These are phyloP conservation scores for Heliornis fulica DNA, from an alignment of 2,113 vertebrate genomes.

Conservation along the genomic window DNA sequence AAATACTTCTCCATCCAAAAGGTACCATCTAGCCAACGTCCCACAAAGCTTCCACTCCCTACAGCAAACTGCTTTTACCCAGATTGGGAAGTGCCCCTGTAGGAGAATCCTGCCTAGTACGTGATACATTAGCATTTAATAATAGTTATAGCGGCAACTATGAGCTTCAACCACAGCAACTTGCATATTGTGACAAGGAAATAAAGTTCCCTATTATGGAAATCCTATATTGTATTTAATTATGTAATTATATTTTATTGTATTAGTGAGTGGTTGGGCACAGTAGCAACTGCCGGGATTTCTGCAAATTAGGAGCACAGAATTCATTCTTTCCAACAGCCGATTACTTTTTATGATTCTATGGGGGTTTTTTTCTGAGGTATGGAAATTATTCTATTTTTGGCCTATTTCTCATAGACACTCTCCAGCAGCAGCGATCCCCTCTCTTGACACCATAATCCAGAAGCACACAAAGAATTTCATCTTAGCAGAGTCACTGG, in stretches of 20 bases:
- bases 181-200: conserved; percentile 54
- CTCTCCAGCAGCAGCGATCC: conserved; percentile 3
- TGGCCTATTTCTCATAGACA: conserved; percentile 19
- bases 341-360: conserved; percentile 63
- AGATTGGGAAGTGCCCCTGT: background rate
- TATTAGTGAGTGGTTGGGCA: conserved; percentile 55
- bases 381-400: conserved; percentile 51
- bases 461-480: background rate
- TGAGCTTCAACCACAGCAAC: conserved; percentile 40
- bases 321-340: conserved; percentile 47
- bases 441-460: background rate
- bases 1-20: background rate
- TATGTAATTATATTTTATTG: conserved; percentile 74
- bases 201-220: conserved; percentile 69
- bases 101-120: background rate
- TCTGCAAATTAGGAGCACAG: conserved; percentile 49
- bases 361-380: background rate
- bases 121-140: background rate
- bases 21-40: background rate
- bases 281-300: conserved; percentile 45
- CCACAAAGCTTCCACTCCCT: background rate
- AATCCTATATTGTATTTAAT: conserved; percentile 74
- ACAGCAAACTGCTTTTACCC: background rate
- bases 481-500: background rate
- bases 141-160: background rate